Evolutionary conservation across 37 sponge, comb jelly and placozoan species (phyloP).

Genomic region (Mnemiopsis leidyi): DNA sequence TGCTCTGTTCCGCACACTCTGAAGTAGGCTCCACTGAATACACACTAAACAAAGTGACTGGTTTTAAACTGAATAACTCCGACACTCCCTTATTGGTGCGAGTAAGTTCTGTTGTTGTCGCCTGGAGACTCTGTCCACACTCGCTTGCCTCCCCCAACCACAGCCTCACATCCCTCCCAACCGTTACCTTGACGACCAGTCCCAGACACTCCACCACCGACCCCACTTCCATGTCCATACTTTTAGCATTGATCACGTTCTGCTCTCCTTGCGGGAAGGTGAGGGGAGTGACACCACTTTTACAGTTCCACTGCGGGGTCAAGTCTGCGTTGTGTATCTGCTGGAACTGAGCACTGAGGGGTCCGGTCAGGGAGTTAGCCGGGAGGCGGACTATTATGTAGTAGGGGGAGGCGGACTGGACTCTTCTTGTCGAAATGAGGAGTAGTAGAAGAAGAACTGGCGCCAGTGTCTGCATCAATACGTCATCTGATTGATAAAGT

Average conservation of each 20-base stretch:
- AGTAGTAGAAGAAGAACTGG: neutral
- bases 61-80: neutral
- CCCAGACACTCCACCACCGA: conserved; percentile 11
- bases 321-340: neutral
- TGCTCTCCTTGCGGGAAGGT: neutral
- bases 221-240: neutral
- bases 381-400: conserved; percentile 30
- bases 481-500: neutral
- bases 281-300: conserved; percentile 20
- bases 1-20: neutral
- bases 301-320: neutral
- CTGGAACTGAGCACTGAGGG: conserved; percentile 35
- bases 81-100: neutral
- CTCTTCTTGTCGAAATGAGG: neutral
- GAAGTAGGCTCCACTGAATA: neutral
- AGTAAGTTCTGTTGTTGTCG: neutral
- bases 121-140: neutral
- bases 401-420: neutral
- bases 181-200: neutral
- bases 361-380: neutral
- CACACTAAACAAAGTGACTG: neutral
- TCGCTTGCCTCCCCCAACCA: conserved; percentile 20
- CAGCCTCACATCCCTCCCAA: conserved; percentile 4
- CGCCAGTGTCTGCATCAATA: neutral
- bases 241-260: neutral